A percentile compares a stretch with the other conserved stretches of the same genome.
These are phyloP conservation scores for Hozukius guyotensis DNA, from an alignment of 2,797 vertebrate species.

Conservation along the genomic window DNA sequence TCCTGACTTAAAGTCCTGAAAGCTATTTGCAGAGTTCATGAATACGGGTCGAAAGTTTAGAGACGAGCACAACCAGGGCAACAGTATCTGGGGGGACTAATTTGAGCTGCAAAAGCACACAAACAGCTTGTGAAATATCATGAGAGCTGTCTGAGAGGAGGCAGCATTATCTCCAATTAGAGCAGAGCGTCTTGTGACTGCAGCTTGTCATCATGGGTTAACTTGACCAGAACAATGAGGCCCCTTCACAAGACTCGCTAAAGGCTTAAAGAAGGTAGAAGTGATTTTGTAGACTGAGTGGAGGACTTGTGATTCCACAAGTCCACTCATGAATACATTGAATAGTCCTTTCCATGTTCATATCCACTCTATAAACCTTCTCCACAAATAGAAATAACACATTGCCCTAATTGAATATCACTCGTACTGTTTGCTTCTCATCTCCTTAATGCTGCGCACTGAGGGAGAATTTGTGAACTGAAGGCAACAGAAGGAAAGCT, in stretches of 20 bases:
- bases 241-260: conserved; percentile 51
- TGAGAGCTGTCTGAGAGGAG: conserved; percentile 38
- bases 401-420: background rate
- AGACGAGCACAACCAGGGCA: background rate
- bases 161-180: conserved; percentile 47
- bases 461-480: background rate
- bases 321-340: background rate
- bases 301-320: conserved; percentile 7
- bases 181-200: conserved; percentile 69
- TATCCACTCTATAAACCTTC: background rate
- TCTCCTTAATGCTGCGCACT: background rate
- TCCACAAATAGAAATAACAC: background rate
- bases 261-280: conserved; percentile 21
- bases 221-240: conserved; percentile 59
- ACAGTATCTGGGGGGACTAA: conserved; percentile 6
- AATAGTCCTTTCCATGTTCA: background rate
- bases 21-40: background rate
- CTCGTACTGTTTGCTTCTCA: background rate
- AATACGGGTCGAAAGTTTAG: conserved; percentile 20
- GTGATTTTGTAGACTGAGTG: conserved; percentile 14
- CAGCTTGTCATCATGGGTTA: conserved; percentile 51
- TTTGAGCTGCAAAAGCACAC: conserved; percentile 23
- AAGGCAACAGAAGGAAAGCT: too few relatives aligned
- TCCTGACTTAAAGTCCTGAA: background rate
- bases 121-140: conserved; percentile 54